Conservation (phyloP, 2,797 vertebrate genomes). For the Threskiornis aethiopicus region DNA sequence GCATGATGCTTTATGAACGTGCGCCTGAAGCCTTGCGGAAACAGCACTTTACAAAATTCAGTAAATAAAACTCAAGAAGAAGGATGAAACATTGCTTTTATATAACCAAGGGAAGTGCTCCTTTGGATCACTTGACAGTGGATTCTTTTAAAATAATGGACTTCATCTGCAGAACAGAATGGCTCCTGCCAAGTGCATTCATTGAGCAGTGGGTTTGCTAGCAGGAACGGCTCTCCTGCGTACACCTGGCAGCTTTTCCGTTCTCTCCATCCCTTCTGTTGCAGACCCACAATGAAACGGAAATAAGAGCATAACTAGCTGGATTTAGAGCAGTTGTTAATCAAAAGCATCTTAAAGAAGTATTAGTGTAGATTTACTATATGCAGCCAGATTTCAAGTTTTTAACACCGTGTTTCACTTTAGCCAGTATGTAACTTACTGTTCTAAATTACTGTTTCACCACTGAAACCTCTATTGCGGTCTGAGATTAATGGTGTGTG, state of each 20-base stretch:
- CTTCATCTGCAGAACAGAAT: conserved; percentile 14
- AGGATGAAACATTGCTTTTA: not conserved
- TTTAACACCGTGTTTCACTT: not conserved
- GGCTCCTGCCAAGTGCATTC: not conserved
- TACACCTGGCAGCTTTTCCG: not conserved
- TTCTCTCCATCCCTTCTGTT: not conserved
- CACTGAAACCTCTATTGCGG: not conserved
- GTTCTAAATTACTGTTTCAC: conserved; percentile 45
- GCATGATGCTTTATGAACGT: fast-evolving
- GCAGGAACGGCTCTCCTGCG: not conserved
- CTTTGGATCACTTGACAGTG: conserved; percentile 3
- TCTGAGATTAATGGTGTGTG: conserved; percentile 39
- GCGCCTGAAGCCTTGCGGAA: fast-evolving
- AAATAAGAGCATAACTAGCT: not conserved
- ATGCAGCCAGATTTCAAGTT: conserved; percentile 3
- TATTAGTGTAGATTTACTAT: not conserved
- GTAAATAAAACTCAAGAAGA: not conserved
- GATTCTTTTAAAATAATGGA: conserved; percentile 38
- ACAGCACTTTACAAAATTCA: not conserved
- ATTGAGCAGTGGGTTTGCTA: not conserved
- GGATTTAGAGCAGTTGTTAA: not conserved
- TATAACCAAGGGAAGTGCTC: not conserved
- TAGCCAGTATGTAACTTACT: not conserved
- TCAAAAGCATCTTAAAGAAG: not conserved
- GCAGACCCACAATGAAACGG: not conserved